These are phyloP conservation scores for Atherinosoma microstoma DNA, from an alignment of 2,797 vertebrate species.

Conservation along the genomic window DNA sequence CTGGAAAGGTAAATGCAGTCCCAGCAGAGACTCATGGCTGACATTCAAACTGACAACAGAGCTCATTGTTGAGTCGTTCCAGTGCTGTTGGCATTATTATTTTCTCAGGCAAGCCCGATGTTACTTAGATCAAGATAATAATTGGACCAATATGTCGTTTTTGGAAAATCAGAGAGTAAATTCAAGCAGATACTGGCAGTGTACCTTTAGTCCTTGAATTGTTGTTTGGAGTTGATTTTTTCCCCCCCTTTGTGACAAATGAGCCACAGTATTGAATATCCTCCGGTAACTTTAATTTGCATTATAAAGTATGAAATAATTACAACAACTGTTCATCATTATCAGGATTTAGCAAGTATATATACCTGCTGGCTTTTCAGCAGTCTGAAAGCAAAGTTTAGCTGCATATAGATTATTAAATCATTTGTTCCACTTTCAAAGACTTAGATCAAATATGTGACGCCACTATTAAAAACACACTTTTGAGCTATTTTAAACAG, in stretches of 20 bases:
- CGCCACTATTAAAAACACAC: conserved; percentile 1
- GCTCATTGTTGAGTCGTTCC: conserved; percentile 54
- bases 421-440: background rate
- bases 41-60: conserved; percentile 49
- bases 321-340: background rate
- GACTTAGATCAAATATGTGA: background rate
- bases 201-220: conserved; percentile 19
- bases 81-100: conserved; percentile 35
- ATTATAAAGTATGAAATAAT: conserved; percentile 1
- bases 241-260: conserved; percentile 4
- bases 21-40: conserved; percentile 52
- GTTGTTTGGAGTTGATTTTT: conserved; percentile 15
- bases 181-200: conserved; percentile 34
- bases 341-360: background rate
- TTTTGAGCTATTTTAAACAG: background rate
- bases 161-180: conserved; percentile 32
- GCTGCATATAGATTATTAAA: conserved; percentile 1
- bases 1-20: conserved; percentile 54
- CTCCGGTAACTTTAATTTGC: background rate
- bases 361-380: background rate
- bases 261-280: background rate
- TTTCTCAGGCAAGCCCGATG: conserved; percentile 38
- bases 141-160: conserved; percentile 50
- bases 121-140: conserved; percentile 40
- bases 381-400: background rate